Conservation (phyloP, 1,140 invertebrate genomes). For the Halictus rubicundus region DNA sequence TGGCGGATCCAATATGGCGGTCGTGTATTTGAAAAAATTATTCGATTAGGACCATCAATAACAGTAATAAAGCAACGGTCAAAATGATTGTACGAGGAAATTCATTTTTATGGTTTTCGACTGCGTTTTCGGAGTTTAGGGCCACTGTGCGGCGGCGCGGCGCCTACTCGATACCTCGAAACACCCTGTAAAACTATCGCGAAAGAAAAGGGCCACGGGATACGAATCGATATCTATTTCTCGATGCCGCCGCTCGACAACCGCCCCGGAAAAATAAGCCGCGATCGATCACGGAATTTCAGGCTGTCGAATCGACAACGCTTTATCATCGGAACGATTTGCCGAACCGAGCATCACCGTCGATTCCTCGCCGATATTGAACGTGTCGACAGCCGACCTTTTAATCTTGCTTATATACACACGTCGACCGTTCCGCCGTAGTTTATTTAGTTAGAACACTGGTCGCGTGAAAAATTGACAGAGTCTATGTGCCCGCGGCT, state of each 20-base stretch:
- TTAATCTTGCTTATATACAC: conserved; percentile 33
- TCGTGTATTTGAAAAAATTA: too few species aligned
- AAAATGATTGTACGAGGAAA: too few species aligned
- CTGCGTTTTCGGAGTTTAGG: too few species aligned
- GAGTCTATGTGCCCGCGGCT: background rate
- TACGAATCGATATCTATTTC: conserved; percentile 8
- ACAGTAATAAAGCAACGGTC: too few species aligned
- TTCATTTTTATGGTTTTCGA: too few species aligned
- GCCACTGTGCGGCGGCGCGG: too few species aligned
- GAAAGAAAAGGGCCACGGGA: background rate
- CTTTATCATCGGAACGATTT: conserved; percentile 41
- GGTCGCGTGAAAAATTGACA: conserved; percentile 12
- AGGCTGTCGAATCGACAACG: conserved; percentile 32
- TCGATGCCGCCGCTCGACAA: background rate
- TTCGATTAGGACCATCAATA: too few species aligned
- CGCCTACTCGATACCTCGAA: background rate
- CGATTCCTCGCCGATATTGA: conserved; percentile 28
- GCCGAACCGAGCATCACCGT: conserved; percentile 20
- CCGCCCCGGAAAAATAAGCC: conserved; percentile 6
- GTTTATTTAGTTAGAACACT: conserved; percentile 4
- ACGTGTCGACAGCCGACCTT: conserved; percentile 32
- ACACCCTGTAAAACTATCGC: background rate
- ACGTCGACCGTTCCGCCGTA: background rate
- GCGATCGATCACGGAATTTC: conserved; percentile 41
- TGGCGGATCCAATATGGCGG: too few species aligned